A percentile compares a stretch with the other conserved stretches of the same genome.
These are phyloP conservation scores for rabbit (Oryctolagus cuniculus) DNA, from an alignment of 2,113 vertebrate genomes.

Conservation along the genomic window mOryCun1.1 NC_091433.1:29976501-29977000, in stretches of 20 bases:
- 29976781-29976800: background rate
- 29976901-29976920: too few species aligned
- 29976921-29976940: too few species aligned
- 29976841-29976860: too few species aligned
- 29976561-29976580: background rate
- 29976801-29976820: background rate
- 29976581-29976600: background rate
- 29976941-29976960: too few species aligned
- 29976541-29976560: background rate
- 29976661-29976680: background rate
- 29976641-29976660: background rate
- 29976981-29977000: too few species aligned
- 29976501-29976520: background rate
- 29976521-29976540: slow-evolving; percentile 5
- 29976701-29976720: background rate
- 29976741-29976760: background rate
- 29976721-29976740: background rate
- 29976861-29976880: too few species aligned
- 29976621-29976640: background rate
- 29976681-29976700: background rate
- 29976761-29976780: background rate
- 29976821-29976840: too few species aligned
- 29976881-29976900: too few species aligned
- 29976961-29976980: too few species aligned
- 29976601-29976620: background rate